Conservation (phyloP, 2,888 invertebrate genomes). For the Drosophila acutilabella region DNA sequence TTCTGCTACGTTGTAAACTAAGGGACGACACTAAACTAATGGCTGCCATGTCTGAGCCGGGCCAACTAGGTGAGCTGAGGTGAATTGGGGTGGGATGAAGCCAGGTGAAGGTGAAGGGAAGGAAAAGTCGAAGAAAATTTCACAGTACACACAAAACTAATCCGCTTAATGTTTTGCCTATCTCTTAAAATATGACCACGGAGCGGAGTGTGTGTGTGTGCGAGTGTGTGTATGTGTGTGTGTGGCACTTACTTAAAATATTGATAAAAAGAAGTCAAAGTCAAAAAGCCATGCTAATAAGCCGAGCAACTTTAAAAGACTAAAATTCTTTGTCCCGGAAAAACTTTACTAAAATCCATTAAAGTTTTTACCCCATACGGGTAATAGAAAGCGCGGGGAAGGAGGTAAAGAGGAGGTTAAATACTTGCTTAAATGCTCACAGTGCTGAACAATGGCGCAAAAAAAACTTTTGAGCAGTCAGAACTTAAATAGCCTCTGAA, state of each 20-base stretch:
- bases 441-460: slow-evolving; percentile 35
- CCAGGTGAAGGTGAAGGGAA: neutral
- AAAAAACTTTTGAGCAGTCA: slow-evolving; percentile 44
- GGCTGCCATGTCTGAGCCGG: slow-evolving; percentile 29
- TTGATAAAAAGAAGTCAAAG: slow-evolving; percentile 39
- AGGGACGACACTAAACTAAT: slow-evolving; percentile 51
- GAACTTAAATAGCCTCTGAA: slow-evolving; percentile 60
- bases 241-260: slow-evolving; percentile 47
- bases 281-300: slow-evolving; percentile 31
- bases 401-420: neutral
- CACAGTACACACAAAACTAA: slow-evolving; percentile 60
- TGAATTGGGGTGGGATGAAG: neutral
- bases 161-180: slow-evolving; percentile 79
- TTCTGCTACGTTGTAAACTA: slow-evolving; percentile 17
- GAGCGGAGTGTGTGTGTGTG: slow-evolving; percentile 1
- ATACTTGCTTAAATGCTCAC: slow-evolving; percentile 12
- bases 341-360: slow-evolving; percentile 33
- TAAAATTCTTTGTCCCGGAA: slow-evolving; percentile 20
- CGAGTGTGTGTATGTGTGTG: slow-evolving; percentile 13
- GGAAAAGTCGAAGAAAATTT: slow-evolving; percentile 17
- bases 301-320: slow-evolving; percentile 27
- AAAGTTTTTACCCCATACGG: slow-evolving; percentile 31
- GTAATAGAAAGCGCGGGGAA: neutral
- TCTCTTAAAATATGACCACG: slow-evolving; percentile 63
- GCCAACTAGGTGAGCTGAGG: slow-evolving; percentile 23